Evolutionary conservation across 2,888 invertebrate species (phyloP).

Genomic region (Apantesis nais): DNA sequence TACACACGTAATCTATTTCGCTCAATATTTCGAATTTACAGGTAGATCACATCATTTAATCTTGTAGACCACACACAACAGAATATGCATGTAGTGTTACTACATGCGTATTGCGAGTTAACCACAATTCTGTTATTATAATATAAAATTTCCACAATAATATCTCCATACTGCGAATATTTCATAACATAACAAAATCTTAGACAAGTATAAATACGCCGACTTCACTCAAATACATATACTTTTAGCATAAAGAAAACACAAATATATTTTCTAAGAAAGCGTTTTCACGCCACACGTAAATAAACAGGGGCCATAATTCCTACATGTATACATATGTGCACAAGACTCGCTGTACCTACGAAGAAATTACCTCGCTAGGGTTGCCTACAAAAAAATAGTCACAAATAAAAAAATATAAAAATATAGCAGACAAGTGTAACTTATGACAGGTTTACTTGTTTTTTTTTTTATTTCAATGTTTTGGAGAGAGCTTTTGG

Average conservation of each 20-base stretch:
- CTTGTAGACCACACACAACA: too few species aligned
- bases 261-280: constrained; percentile 34
- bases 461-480: too few species aligned
- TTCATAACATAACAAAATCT: neutral
- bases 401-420: too few species aligned
- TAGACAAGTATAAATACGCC: neutral
- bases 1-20: neutral
- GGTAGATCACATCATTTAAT: neutral
- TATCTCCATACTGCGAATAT: neutral
- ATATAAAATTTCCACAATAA: neutral
- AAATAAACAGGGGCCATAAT: constrained; percentile 41
- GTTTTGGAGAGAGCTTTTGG: too few species aligned
- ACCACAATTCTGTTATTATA: neutral
- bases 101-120: neutral
- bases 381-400: constrained; percentile 26
- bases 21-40: neutral
- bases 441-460: neutral
- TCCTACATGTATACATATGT: constrained; percentile 30
- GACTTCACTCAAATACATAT: neutral
- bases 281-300: constrained; percentile 32
- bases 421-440: neutral
- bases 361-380: constrained; percentile 20
- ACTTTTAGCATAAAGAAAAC: constrained; percentile 23
- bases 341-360: constrained; percentile 28
- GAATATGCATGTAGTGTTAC: too few species aligned